Evolutionary conservation across 2,113 vertebrate species (phyloP).

Genomic region (Eudyptes chrysolophus): DNA sequence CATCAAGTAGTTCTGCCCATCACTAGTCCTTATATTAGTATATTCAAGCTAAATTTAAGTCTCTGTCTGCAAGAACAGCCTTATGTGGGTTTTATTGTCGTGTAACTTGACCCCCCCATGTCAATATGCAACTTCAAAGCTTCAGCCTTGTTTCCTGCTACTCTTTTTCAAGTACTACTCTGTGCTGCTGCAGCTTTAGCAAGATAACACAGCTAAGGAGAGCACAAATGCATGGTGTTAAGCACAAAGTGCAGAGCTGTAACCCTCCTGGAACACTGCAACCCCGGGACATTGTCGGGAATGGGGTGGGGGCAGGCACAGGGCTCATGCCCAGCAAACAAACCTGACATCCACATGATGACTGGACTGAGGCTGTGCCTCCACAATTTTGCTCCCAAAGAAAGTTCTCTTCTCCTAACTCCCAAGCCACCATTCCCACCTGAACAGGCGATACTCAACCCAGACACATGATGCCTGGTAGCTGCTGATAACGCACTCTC

Average conservation of each 20-base stretch:
- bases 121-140: not conserved
- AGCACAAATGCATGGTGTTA: rapidly evolving
- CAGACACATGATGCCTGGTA: rapidly evolving
- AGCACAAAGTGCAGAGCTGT: not conserved
- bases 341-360: no score
- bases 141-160: not conserved
- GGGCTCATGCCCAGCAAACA: not conserved
- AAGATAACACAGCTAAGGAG: not conserved
- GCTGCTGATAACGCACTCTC: rapidly evolving
- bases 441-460: not conserved
- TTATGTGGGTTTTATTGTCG: not conserved
- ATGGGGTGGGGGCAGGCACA: not conserved
- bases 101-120: not conserved
- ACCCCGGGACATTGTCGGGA: rapidly evolving
- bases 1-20: not conserved
- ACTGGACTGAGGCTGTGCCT: not conserved
- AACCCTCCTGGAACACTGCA: not conserved
- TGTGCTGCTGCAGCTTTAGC: not conserved
- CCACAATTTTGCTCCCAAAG: rapidly evolving
- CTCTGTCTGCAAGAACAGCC: not conserved
- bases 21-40: not conserved
- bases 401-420: not conserved
- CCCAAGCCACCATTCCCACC: not conserved
- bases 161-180: not conserved
- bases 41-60: not conserved